Evolutionary conservation across 2,888 invertebrate genomes (phyloP), one percentile per base, ranked within the genome.

Genomic region (Volucella inflata): DNA sequence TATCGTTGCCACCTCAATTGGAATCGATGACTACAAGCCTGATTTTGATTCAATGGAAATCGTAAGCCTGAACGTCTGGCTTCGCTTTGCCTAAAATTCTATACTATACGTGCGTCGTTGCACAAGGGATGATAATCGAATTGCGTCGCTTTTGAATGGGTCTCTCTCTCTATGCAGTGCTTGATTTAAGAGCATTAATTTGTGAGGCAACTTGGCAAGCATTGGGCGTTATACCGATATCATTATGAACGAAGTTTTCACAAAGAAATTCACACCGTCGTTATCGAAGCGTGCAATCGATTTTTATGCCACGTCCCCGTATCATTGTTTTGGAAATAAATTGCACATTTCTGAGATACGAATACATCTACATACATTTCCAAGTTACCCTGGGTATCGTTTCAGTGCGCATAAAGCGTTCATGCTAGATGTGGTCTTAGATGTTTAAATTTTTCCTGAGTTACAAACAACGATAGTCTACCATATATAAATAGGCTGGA

Each of bases 1-100:
- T 84, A 79, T 78, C 70, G 64, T 78, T 84, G 64, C 64, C 74
- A 84, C 67, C 67, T 84, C 74, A 84, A 70, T 79, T 79, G 68
- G 64, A 78, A 84, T 84, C 84, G 65, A 84, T 79, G 79, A 62
- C 70, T 46, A 57, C 46, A 40, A 62, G 38, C 67, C 21, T 62
- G 75, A 65, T 65, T 70, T 65, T 65, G 57, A 68, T 76, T 76
- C 79, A 76, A 71, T 71, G 84, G 57, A 77, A 83, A 77, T 77
- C 68, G 77, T 55, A 55, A 55, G 44, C 71, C 30, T 30, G 6
- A 30, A 30, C 6, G 30, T 59, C 50, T 67, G 21, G 12, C 30
- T 30, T 12, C 48, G 16, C 64, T 51, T 17, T 60, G 38, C 55
- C 38, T 51, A 6, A 8, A 4, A n/a, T 59, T 30, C 53, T 17